A percentile compares a stretch with the other conserved stretches of the same genome.
Conservation (phyloP, 2,797 vertebrate genomes). For the Caiman crocodilus region DNA sequence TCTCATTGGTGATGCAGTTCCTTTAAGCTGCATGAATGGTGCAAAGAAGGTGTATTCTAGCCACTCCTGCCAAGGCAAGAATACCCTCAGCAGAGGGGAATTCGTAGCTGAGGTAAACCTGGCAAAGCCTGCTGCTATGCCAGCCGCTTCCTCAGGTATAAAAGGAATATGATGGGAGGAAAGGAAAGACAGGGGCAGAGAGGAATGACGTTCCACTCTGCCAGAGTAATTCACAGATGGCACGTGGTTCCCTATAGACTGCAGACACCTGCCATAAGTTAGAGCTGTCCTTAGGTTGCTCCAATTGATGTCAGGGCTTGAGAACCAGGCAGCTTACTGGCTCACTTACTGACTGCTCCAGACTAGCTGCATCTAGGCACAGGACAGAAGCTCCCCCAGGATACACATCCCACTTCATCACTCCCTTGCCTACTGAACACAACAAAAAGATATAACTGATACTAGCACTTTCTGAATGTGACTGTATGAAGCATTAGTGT, state of each 20-base stretch:
- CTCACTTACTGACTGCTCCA: background rate
- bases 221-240: background rate
- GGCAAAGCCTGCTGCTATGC: background rate
- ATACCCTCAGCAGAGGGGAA: background rate
- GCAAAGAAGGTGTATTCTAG: background rate
- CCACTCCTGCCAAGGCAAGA: background rate
- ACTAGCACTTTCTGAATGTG: constrained; percentile 4
- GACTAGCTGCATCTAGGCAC: background rate
- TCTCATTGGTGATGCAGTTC: rapidly evolving
- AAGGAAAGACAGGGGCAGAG: background rate
- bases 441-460: constrained; percentile 22
- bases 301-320: background rate
- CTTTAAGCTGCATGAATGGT: background rate
- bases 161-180: background rate
- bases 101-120: background rate
- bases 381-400: background rate
- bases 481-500: constrained; percentile 37
- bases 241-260: background rate
- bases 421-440: background rate
- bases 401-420: background rate
- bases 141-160: rapidly evolving
- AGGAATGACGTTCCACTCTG: background rate
- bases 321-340: background rate
- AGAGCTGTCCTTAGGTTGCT: background rate
- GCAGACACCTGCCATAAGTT: background rate